Evolutionary conservation across 2,888 invertebrate genomes (phyloP).

Genomic region (Parasteatoda lunata): DNA sequence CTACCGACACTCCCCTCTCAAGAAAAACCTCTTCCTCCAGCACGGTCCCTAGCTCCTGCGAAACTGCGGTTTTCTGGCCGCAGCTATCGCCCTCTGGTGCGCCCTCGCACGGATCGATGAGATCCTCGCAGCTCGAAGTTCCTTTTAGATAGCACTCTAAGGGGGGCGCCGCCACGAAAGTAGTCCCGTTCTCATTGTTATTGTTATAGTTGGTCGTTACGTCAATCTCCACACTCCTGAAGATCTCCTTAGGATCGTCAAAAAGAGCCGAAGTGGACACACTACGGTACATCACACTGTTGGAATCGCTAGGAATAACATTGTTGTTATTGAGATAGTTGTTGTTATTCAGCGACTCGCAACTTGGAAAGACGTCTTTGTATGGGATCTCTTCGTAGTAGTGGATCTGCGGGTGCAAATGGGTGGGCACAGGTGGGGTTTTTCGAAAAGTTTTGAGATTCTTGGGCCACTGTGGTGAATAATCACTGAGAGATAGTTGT

Average conservation of each 20-base stretch:
- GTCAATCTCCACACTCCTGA: slow-evolving; percentile 45
- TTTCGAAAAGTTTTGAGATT: slow-evolving; percentile 56
- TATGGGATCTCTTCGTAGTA: slow-evolving; percentile 29
- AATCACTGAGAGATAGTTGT: slow-evolving; percentile 58
- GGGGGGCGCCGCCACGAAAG: slow-evolving; percentile 22
- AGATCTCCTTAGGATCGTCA: slow-evolving; percentile 53
- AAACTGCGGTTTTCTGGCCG: slow-evolving; percentile 84
- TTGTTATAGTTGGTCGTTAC: slow-evolving; percentile 32
- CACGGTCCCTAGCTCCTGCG: slow-evolving; percentile 82
- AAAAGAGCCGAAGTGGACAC: slow-evolving; percentile 67
- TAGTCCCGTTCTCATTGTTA: slow-evolving; percentile 28
- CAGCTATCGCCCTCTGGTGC: slow-evolving; percentile 79
- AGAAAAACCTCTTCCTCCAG: slow-evolving; percentile 83
- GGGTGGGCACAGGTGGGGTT: slow-evolving; percentile 9
- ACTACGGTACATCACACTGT: slow-evolving; percentile 63
- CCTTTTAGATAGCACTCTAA: slow-evolving; percentile 74
- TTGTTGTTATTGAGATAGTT: slow-evolving; percentile 53
- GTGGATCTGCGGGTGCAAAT: slow-evolving; percentile 17
- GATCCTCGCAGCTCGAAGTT: slow-evolving; percentile 83
- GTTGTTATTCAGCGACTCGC: slow-evolving; percentile 47
- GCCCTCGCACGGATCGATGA: slow-evolving; percentile 64
- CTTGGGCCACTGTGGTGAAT: slow-evolving; percentile 49
- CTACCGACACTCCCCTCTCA: slow-evolving; percentile 79
- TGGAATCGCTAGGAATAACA: slow-evolving; percentile 26
- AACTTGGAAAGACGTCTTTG: slow-evolving; percentile 36